Evolutionary conservation across 2,113 vertebrate species (phyloP), one percentile per base, ranked within the genome.

Genomic region (Gracilinanus agilis): DNA sequence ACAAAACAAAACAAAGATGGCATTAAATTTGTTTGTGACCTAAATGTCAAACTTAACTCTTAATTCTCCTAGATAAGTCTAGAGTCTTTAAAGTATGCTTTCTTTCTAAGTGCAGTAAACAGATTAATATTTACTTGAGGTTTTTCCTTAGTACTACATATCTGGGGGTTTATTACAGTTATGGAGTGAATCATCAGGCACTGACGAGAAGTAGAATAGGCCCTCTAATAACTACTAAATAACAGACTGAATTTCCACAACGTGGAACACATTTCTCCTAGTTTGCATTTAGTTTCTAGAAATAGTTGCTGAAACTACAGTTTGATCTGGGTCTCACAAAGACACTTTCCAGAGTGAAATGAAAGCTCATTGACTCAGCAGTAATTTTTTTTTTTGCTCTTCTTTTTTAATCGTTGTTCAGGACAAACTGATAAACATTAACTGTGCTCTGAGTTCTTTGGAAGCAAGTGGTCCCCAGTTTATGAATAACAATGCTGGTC

Each of bases 221-320:
- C 34, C 34, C 4, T 75, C 0, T 1, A n/a, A 3, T 10, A 19
- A 29, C 29, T 6, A 0, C 94, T 53, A 90, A 94, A 92, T 94
- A 40, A 44, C 56, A 13, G 2, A 54, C 34, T 67, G 88, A 92
- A 40, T 94, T 94, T 83, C 49, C 92, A 96, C 24, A 56, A n/a
- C n/a, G 90, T 94, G 19, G 90, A 40, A 55, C 13, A n/a, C 4
- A n/a, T 75, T 75, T 75, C 34, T 75, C n/a, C 25, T 88, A 88
- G 91, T 88, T 92, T 44, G 56, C 29, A 55, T 94, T 95, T 61
- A 94, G 61, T 94, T 95, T 89, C 58, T 61, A 40, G 92, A 95
- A 95, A 95, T 93, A 93, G 12, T 75, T 67, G 29, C 2, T 89
- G 94, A 96, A 95, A 95, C 58, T 90, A 44, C 34, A 94, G 44